Evolutionary conservation across 2,888 invertebrate species (phyloP), one percentile per base, ranked within the genome.

Genomic region (Smittia sp.): DNA sequence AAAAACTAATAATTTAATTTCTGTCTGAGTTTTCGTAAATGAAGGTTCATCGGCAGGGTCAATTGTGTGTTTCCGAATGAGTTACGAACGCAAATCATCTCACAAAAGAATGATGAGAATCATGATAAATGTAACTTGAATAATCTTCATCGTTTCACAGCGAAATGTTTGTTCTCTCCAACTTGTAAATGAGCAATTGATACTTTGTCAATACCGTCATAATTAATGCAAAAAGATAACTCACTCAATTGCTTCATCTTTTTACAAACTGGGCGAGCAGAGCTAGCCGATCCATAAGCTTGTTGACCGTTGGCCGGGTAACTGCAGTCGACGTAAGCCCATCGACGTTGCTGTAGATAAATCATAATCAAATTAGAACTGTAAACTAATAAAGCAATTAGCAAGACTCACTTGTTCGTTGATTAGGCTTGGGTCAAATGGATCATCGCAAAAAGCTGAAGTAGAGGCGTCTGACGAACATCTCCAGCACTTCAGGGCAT

Each of bases 191-290:
- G 32, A 32, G 2, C 46, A 13, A 46, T 46, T 46, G 46, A 46
- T n/a, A n/a, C n/a, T n/a, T n/a, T n/a, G n/a, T n/a, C 46, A 46
- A 11, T 2, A 46, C n/a, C n/a, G 46, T 2, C 15, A 11, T 46
- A 15, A 46, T 46, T 46, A 15, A 46, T 15, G 32, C 32, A 46
- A 46, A 46, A 15, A 9, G 7, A 46, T 52, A 39, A 83, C 86
- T 88, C 84, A 92, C 92, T 86, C 82, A 87, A 88, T 83, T 89
- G 89, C 77, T 88, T 89, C 76, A 87, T 86, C 80, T 92, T 92
- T 80, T 90, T 88, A 84, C 92, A 92, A 75, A 89, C 88, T 22
- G 89, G 86, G 76, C 85, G 85, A 0, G 86, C 85, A 46, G 74
- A 15, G 6, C 39, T 11, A 75, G 77, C 11, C 77, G 69, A 9